Base-by-base conservation (phyloP, 2,797 vertebrate genomes). In the Bryconaethiops microstoma region DNA sequence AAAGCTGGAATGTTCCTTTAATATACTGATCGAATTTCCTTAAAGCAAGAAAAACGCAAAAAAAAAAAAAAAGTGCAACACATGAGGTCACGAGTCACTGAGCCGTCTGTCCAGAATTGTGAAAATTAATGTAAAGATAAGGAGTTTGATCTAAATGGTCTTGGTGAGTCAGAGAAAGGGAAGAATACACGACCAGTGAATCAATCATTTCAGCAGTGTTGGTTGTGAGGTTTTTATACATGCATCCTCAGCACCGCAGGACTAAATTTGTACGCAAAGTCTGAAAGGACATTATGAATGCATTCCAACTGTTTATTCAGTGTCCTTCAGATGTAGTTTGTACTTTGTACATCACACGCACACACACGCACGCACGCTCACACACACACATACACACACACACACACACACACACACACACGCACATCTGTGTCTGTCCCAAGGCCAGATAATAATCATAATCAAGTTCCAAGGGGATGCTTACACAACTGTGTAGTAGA, bases 401-500 rank as follows among this genome's bases (percentile, higher is more conserved):
- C n/a, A n/a, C 52, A 74, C 54, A 74, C 52, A 42, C 29, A 74
- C 29, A 74, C 54, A 74, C 73, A 75, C 39, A 25, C n/a, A 45
- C 40, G 23, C 57, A 63, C n/a, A n/a, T n/a, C 59, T 79, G 73
- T 55, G 78, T 25, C 8, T 81, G 73, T 63, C 21, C 40, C 1
- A 70, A 75, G 78, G 70, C 13, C 68, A 75, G 85, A 88, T 35
- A 63, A 63, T 50, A 29, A 70, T 90, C 81, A 78, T 87, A 88
- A 90, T 87, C 85, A 72, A 9, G 69, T 64, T 77, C 85, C 81
- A 75, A 72, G 78, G 71, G 72, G 60, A 76, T 68, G 82, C n/a
- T 29, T 63, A 4, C 1, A 12, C 84, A 89, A 88, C 90, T 89
- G 77, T 85, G 69, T 82, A 71, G 83, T 87, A 87, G 89, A 42